A percentile compares a stretch with the other conserved stretches of the same genome.
These are phyloP conservation scores for Trachurus trachurus DNA, from an alignment of 2,797 vertebrate species.

Conservation along the genomic window DNA sequence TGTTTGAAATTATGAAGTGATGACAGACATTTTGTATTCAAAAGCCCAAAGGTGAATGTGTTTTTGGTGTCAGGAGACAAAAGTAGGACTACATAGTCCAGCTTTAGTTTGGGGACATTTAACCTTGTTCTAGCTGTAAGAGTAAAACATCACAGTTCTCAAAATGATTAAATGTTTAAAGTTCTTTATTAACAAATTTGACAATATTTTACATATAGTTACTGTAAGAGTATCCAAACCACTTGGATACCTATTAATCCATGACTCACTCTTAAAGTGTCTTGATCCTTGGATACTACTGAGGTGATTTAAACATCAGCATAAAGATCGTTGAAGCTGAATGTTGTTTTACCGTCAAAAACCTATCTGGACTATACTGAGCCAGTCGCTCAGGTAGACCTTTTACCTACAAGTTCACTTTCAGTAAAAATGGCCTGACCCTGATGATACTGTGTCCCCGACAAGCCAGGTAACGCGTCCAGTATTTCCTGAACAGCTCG, in stretches of 20 bases:
- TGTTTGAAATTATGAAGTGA: too few species aligned
- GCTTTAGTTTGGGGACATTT: too few species aligned
- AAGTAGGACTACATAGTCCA: too few species aligned
- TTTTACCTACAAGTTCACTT: slow-evolving; percentile 38
- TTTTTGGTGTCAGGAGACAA: too few species aligned
- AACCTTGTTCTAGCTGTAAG: not conserved
- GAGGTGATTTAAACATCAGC: not conserved
- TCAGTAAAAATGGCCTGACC: slow-evolving; percentile 45
- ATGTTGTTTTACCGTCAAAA: not conserved
- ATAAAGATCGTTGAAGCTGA: not conserved
- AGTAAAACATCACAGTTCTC: not conserved
- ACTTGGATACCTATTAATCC: not conserved
- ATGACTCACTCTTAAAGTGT: not conserved
- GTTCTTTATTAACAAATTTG: not conserved
- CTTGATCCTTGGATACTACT: not conserved
- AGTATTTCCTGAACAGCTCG: slow-evolving; percentile 84
- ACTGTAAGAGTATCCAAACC: not conserved
- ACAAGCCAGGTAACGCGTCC: slow-evolving; percentile 72
- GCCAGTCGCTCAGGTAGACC: too few species aligned
- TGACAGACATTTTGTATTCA: too few species aligned
- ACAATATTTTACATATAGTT: not conserved
- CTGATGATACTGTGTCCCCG: not conserved
- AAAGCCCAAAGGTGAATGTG: too few species aligned
- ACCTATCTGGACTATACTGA: too few species aligned
- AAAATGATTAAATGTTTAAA: not conserved